phyloP scores from a whole-genome alignment of 2,797 vertebrate genomes.

The Vultur gryphus region DNA sequence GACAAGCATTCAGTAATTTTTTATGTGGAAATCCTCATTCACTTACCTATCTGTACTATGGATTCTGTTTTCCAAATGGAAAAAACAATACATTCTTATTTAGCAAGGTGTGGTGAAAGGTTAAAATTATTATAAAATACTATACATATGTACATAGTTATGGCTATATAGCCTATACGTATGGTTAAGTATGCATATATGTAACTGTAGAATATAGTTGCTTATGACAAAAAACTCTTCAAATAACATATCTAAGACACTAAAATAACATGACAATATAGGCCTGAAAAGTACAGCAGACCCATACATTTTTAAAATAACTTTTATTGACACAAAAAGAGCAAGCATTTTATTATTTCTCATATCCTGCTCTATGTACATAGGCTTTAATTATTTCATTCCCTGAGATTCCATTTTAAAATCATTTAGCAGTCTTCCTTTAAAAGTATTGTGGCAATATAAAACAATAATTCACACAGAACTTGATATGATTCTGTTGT shows the following conservation, averaged over 20 bases:
- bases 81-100: neutral
- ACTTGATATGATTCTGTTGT: neutral
- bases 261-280: neutral
- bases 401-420: neutral
- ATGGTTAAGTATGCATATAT: neutral
- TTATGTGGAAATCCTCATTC: neutral
- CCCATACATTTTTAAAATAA: neutral
- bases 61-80: neutral
- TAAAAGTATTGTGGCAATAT: neutral
- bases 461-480: constrained; percentile 3
- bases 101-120: neutral
- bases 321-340: neutral
- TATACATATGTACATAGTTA: neutral
- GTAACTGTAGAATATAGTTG: neutral
- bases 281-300: neutral
- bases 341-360: neutral
- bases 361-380: neutral
- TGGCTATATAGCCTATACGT: neutral
- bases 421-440: neutral
- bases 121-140: neutral
- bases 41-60: neutral
- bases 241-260: neutral
- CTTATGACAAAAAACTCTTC: neutral
- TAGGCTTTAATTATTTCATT: neutral
- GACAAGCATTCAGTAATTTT: neutral